Evolutionary conservation across 2,888 invertebrate species (phyloP).

Genomic region (Lasioglossum vierecki): DNA sequence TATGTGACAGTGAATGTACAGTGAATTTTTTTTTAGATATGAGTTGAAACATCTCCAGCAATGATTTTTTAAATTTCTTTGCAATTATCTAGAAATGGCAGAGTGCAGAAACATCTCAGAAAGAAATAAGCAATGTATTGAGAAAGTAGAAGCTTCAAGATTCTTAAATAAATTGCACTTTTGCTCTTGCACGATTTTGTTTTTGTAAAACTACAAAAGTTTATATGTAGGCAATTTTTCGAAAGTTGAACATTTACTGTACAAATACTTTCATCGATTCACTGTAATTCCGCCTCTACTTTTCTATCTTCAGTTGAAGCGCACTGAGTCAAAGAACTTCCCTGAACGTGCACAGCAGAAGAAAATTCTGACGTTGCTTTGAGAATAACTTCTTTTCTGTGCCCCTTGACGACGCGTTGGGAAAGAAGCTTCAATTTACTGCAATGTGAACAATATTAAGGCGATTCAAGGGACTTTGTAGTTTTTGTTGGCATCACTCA

Average conservation of each 20-base stretch:
- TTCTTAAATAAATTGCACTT: neutral
- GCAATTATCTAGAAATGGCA: neutral
- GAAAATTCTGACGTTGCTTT: conserved; percentile 6
- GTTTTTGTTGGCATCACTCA: neutral
- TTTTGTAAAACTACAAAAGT: neutral
- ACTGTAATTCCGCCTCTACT: conserved; percentile 13
- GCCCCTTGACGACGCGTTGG: neutral
- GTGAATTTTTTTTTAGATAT: too few species aligned
- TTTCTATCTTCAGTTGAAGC: neutral
- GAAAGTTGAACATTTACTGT: neutral
- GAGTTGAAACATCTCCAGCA: too few species aligned
- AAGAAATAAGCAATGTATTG: neutral
- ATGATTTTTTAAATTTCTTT: neutral
- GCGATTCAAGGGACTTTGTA: neutral
- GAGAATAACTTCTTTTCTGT: neutral
- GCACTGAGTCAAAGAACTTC: neutral
- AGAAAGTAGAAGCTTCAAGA: neutral
- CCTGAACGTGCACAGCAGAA: neutral
- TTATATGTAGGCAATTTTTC: neutral
- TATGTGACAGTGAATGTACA: too few species aligned
- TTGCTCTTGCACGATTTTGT: neutral
- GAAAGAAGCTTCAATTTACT: conserved; percentile 8
- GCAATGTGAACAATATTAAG: conserved; percentile 3
- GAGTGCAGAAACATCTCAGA: neutral
- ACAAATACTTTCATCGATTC: neutral